Evolutionary conservation across 23 tunicate genomes (phyloP).

Genomic region (Corella eumyota): DNA sequence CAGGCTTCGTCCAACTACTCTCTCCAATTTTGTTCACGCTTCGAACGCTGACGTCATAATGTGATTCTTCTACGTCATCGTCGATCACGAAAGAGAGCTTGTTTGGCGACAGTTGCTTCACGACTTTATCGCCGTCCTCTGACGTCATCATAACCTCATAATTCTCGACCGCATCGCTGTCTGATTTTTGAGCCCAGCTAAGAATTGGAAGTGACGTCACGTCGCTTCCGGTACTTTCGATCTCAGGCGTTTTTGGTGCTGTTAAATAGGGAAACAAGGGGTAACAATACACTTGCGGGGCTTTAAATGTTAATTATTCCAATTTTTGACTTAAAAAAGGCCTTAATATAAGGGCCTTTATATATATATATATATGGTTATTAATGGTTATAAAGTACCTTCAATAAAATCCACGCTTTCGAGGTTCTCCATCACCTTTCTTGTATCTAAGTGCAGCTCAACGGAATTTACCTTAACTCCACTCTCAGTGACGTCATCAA

Average conservation of each 20-base stretch:
- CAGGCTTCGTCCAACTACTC: slow-evolving; percentile 13
- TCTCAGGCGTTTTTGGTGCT: slow-evolving; percentile 4
- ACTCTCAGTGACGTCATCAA: too few relatives aligned
- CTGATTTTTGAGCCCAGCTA: not conserved
- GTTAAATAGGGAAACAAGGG: not conserved
- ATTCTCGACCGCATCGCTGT: slow-evolving; percentile 3
- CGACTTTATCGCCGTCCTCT: not conserved
- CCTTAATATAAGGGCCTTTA: too few relatives aligned
- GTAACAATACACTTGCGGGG: too few relatives aligned
- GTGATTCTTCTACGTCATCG: not conserved
- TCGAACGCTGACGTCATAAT: slow-evolving; percentile 21
- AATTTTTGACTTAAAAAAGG: too few relatives aligned
- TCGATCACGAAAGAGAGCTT: not conserved
- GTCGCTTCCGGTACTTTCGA: not conserved
- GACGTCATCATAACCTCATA: slow-evolving; percentile 4
- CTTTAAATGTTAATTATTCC: too few relatives aligned
- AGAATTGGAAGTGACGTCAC: not conserved
- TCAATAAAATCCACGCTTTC: slow-evolving; percentile 7
- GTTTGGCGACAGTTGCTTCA: not conserved
- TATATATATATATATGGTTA: too few relatives aligned
- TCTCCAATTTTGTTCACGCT: slow-evolving; percentile 27
- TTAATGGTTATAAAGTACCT: too few relatives aligned
- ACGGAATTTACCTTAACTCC: too few relatives aligned
- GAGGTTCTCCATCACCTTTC: not conserved
- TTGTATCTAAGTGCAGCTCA: slow-evolving; percentile 4